Evolutionary conservation across 35 echinoderm and acorn worm genomes (phyloP).

Genomic region (Anneissia japonica): DNA sequence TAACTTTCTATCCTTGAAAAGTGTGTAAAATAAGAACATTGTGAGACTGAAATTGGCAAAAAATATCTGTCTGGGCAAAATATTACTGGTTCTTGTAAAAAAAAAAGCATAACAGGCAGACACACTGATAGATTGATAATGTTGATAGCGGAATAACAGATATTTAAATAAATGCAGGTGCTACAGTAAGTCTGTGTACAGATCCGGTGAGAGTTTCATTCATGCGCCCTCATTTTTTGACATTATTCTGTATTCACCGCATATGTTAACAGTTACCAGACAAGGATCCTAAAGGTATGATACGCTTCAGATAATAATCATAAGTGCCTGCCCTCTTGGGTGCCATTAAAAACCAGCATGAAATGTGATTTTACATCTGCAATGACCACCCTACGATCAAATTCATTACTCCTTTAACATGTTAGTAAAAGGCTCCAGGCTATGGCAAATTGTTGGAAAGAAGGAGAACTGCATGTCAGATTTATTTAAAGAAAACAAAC

Average conservation of each 20-base stretch:
- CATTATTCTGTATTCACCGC: background rate
- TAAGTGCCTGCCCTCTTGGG: background rate
- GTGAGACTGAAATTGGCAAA: too few relatives aligned
- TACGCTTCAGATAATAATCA: background rate
- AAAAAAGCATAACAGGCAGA: too few relatives aligned
- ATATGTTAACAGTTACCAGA: background rate
- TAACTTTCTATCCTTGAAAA: too few relatives aligned
- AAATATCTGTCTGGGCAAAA: too few relatives aligned
- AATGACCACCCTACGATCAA: background rate
- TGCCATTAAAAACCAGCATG: background rate
- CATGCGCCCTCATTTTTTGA: too few relatives aligned
- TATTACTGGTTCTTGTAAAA: too few relatives aligned
- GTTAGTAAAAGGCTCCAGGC: background rate
- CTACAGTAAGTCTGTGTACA: too few relatives aligned
- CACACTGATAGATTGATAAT: too few relatives aligned
- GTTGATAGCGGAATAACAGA: too few relatives aligned
- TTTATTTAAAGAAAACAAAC: background rate
- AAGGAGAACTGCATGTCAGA: background rate
- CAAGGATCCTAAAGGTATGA: background rate
- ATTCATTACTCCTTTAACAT: background rate
- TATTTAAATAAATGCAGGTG: too few relatives aligned
- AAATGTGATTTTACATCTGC: background rate
- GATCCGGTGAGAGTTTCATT: too few relatives aligned
- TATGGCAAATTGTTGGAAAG: background rate
- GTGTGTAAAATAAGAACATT: too few relatives aligned